Percentiles rank a stretch among this genome's conserved stretches.
Evolutionary conservation across 1,140 invertebrate genomes (phyloP).

Genomic region (Brachionus paranguensis): DNA sequence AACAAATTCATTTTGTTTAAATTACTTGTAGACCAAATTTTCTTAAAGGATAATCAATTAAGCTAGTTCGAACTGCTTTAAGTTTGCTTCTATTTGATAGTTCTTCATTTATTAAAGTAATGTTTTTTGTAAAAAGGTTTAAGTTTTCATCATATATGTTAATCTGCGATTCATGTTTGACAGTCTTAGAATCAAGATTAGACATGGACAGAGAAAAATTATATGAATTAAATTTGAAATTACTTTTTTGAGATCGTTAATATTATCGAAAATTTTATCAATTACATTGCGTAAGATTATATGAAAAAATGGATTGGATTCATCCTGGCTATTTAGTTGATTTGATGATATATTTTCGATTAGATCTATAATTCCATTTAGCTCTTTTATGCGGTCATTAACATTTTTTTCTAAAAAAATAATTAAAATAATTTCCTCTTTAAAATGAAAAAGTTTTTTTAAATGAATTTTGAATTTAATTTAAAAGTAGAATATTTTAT

Average conservation of each 20-base stretch:
- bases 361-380: neutral
- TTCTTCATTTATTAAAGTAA: neutral
- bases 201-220: neutral
- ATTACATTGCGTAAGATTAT: neutral
- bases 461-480: neutral
- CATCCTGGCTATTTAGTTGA: neutral
- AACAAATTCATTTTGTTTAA: neutral
- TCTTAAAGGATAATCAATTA: neutral
- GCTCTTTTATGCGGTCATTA: neutral
- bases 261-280: neutral
- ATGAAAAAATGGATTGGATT: neutral
- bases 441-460: no score
- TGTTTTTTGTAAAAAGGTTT: constrained; percentile 9
- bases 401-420: neutral
- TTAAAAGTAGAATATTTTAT: no score
- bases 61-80: constrained; percentile 1
- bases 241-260: neutral
- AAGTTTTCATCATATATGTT: constrained; percentile 2
- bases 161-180: neutral
- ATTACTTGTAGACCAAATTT: neutral
- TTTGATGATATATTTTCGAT: neutral
- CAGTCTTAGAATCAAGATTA: neutral
- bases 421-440: no score
- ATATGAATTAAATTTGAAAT: neutral
- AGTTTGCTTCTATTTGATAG: constrained; percentile 9